These are phyloP conservation scores for Daphoenositta chrysoptera DNA, from an alignment of 2,113 vertebrate species.

Conservation along the genomic window DNA sequence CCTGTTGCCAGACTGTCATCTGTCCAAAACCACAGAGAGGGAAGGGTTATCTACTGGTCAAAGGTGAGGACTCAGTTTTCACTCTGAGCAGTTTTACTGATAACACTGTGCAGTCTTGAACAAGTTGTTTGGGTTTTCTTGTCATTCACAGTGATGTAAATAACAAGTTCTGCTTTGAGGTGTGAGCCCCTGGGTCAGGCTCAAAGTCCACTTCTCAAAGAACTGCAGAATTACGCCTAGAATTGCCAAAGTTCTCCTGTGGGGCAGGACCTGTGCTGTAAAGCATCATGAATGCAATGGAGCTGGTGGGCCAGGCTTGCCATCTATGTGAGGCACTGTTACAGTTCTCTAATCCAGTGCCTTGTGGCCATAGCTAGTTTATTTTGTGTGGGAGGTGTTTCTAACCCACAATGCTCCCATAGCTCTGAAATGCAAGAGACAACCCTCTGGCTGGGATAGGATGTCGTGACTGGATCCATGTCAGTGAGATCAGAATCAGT, in stretches of 20 bases:
- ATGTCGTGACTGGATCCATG: fast-evolving
- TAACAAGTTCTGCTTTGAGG: background rate
- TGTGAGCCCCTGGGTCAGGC: background rate
- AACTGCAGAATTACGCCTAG: background rate
- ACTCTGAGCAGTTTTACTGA: background rate
- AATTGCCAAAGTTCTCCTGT: background rate
- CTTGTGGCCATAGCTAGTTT: background rate
- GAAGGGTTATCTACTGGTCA: background rate
- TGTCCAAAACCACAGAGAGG: background rate
- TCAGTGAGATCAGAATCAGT: background rate
- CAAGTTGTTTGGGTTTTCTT: background rate
- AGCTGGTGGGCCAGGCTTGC: background rate
- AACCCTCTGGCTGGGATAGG: background rate
- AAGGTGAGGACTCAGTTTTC: background rate
- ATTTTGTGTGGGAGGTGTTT: background rate
- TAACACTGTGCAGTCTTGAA: background rate
- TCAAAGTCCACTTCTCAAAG: background rate
- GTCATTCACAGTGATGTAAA: background rate
- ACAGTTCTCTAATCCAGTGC: background rate
- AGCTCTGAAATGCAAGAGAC: background rate
- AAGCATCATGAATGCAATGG: background rate
- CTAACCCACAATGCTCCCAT: background rate
- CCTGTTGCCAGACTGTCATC: background rate
- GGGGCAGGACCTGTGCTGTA: background rate
- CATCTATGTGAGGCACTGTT: background rate